Conservation (phyloP, 53 echinoderm and acorn worm genomes). For the Patiria pectinifera region DNA sequence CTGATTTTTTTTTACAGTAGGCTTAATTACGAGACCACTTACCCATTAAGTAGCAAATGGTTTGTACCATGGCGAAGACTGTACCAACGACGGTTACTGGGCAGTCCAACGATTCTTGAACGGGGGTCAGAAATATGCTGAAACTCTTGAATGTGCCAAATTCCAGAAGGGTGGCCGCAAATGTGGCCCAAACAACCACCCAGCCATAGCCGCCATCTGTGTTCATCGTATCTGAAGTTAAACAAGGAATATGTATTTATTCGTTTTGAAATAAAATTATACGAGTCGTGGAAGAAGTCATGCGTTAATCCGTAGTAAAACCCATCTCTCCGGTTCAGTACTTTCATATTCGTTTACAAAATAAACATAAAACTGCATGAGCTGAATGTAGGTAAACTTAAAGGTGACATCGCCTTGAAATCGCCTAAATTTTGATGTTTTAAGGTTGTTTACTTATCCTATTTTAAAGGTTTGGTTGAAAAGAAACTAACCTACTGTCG, state of each 20-base stretch:
- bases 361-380: too few species aligned
- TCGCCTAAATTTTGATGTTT: too few species aligned
- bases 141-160: slow-evolving; percentile 59
- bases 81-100: neutral
- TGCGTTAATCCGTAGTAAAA: too few species aligned
- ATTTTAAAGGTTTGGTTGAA: too few species aligned
- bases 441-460: too few species aligned
- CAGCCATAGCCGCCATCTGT: slow-evolving; percentile 20
- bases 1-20: neutral
- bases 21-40: neutral
- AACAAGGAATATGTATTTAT: neutral
- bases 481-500: too few species aligned
- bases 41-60: neutral
- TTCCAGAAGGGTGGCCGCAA: slow-evolving; percentile 17
- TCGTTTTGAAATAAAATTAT: neutral
- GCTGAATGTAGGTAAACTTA: too few species aligned
- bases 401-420: too few species aligned
- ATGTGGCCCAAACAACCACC: slow-evolving; percentile 54
- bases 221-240: neutral
- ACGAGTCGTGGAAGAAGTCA: too few species aligned
- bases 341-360: too few species aligned
- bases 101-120: slow-evolving; percentile 40
- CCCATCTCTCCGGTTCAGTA: too few species aligned
- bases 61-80: neutral
- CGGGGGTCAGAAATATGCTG: slow-evolving; percentile 31